Base-by-base conservation (phyloP, 2,797 vertebrate species). In the Masticophis lateralis region DNA sequence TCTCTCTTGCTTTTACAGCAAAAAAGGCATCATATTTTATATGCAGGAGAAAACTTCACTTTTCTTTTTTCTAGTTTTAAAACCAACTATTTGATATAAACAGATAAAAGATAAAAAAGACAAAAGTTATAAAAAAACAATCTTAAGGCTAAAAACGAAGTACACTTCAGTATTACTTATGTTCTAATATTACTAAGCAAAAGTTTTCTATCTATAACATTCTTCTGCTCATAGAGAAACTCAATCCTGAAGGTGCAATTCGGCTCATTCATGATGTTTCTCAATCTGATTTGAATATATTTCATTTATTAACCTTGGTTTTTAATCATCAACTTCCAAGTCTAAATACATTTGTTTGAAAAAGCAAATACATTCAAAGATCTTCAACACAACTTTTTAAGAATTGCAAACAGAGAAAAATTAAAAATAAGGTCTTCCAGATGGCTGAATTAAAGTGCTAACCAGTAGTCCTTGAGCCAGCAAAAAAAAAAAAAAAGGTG, bases 371-470 rank as follows among this genome's bases (percentile, higher is more conserved):
- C 25, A 94, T 93, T 66, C 69, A 94, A 89, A 93, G 90, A 93
- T 91, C 37, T 92, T 94, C 28, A 90, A 56, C 0, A 25, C 91
- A 94, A 89, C 96, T 95, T 95, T 92, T 94, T 94, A 94, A 94
- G 94, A 94, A 90, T 96, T 79, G 91, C 87, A 94, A 95, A 91
- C 92, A 94, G 96, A 96, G 92, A 94, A 89, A 91, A 95, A 96
- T 95, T 96, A 95, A 96, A 94, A 96, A 95, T 93, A 96, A 69
- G 37, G 56, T 27, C 56, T 60, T 94, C 93, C 88, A 90, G 95
- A 95, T 93, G n/a, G 69, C 89, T 94, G 87, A 94, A 95, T 95
- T 94, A 96, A 69, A 94, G 60, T 95, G 66, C 66, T 69, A 32
- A 32, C 66, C 66, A 69, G 66, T 74, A 74, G 14, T 74, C 69